Evolutionary conservation across 1,140 invertebrate genomes (phyloP), one percentile per base, ranked within the genome.

Genomic region (Chionoecetes opilio): DNA sequence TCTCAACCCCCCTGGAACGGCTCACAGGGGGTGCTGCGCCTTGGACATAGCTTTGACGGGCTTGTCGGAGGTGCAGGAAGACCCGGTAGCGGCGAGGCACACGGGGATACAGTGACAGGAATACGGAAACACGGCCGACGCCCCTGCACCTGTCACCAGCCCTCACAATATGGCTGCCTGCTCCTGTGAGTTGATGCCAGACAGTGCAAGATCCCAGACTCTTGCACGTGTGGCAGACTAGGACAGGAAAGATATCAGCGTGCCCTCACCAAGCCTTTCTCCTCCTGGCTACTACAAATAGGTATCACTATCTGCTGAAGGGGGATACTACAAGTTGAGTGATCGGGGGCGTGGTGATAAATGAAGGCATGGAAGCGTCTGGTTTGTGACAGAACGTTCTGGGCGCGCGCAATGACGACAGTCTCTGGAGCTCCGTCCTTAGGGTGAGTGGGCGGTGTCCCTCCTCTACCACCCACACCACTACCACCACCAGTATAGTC

Each of bases 351-450:
- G 63, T 11, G 6, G 63, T 75, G 1, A 26, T 75, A 75, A 75
- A 75, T 75, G n/a, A 75, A 5, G 63, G 63, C 63, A 26, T 75
- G 63, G 63, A 75, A 26, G 63, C 21, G 63, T 75, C 21, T 75
- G 63, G 46, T 17, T n/a, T n/a, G n/a, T 75, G 63, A 75, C 46
- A 21, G 6, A 5, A 75, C n/a, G 63, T 17, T 5, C n/a, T n/a
- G 63, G n/a, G 63, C 63, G 63, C 63, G 63, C 63, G 63, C 63
- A 75, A 75, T 75, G 63, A 75, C 63, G 63, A 75, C 63, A 21
- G 63, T 17, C 21, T n/a, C n/a, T 21, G 21, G n/a, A 26, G n/a
- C n/a, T n/a, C n/a, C n/a, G 5, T 75, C 63, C 63, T 5, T 75
- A 75, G 63, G n/a, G 21, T 75, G 46, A 53, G 63, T 75, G 63